phyloP scores from a whole-genome alignment of 2,797 vertebrate species.

The Danio kyathit region DNA sequence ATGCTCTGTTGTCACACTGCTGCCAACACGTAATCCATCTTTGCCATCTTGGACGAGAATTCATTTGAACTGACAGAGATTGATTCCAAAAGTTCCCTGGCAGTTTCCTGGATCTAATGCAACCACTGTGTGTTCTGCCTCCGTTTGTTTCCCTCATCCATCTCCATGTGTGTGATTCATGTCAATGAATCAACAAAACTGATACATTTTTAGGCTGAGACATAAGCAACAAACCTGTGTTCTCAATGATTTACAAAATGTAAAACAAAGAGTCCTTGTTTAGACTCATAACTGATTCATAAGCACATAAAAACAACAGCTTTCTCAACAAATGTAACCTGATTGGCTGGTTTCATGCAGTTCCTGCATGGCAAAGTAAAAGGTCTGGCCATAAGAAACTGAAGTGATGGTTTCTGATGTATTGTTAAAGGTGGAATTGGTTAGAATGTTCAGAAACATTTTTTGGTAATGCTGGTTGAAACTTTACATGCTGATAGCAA shows the following conservation, averaged over 20 bases:
- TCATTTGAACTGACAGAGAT: constrained; percentile 51
- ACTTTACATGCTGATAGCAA: no score
- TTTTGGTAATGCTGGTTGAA: no score
- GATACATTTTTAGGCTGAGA: constrained; percentile 5
- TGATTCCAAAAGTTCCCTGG: constrained; percentile 31
- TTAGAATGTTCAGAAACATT: no score
- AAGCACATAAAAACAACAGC: not conserved
- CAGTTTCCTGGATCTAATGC: constrained; percentile 31
- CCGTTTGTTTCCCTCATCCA: constrained; percentile 23
- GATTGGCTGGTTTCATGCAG: not conserved
- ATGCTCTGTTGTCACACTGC: constrained; percentile 30
- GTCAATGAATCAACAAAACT: constrained; percentile 1
- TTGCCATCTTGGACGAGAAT: constrained; percentile 38
- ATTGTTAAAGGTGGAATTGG: not conserved
- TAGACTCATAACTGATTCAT: not conserved
- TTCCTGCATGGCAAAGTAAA: not conserved
- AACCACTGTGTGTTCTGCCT: constrained; percentile 6
- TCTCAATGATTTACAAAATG: not conserved
- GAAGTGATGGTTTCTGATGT: not conserved
- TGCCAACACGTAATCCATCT: constrained; percentile 45
- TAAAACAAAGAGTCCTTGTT: not conserved
- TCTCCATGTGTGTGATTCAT: constrained; percentile 29
- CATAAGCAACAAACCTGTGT: not conserved
- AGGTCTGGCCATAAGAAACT: not conserved
- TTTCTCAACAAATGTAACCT: not conserved